Evolutionary conservation across 2,113 vertebrate species (phyloP).

Genomic region (Meriones unguiculatus): DNA sequence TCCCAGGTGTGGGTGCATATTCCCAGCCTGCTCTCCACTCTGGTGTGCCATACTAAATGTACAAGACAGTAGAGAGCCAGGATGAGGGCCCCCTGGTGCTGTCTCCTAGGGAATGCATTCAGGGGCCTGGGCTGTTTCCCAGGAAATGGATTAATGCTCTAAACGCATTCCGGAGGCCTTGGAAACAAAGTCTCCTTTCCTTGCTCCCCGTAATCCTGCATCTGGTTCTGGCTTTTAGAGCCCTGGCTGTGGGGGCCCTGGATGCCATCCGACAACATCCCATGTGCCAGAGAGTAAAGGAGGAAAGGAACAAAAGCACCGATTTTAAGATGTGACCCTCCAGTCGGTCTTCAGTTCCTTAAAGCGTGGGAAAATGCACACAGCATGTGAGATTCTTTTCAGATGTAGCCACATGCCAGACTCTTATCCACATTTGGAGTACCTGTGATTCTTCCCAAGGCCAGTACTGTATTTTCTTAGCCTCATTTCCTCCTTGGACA

Average conservation of each 20-base stretch:
- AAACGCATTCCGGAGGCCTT: neutral
- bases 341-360: neutral
- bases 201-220: too few relatives aligned
- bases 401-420: neutral
- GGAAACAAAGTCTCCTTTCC: neutral
- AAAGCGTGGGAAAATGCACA: neutral
- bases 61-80: neutral
- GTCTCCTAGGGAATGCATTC: neutral
- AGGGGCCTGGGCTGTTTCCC: neutral
- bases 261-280: neutral
- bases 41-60: too few relatives aligned
- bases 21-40: neutral
- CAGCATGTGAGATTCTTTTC: neutral
- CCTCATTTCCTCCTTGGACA: neutral
- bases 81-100: neutral
- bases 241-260: neutral
- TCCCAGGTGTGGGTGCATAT: fast-evolving
- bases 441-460: neutral
- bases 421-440: fast-evolving
- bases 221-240: neutral
- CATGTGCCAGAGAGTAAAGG: neutral
- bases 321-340: neutral
- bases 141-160: neutral
- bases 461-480: neutral
- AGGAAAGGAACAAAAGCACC: neutral